Conservation (phyloP, 2,888 invertebrate species). For the Lasioglossum zephyrum region DNA sequence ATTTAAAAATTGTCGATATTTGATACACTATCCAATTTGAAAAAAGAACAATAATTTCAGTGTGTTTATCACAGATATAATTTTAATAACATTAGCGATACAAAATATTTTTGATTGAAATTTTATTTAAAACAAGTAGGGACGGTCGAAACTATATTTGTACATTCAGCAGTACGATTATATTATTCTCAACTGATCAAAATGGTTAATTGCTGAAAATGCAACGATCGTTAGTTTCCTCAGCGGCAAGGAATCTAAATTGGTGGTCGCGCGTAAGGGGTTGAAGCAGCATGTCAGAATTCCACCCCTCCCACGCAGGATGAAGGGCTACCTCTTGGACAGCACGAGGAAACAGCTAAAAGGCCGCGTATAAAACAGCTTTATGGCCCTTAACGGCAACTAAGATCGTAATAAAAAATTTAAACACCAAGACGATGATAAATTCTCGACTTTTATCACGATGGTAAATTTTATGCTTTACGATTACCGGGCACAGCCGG, state of each 20-base stretch:
- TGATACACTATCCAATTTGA: too few species aligned
- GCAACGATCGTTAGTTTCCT: background rate
- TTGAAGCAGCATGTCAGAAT: conserved; percentile 33
- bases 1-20: too few species aligned
- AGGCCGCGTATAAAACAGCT: conserved; percentile 58
- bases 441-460: conserved; percentile 61
- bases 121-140: too few species aligned
- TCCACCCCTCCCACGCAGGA: conserved; percentile 35
- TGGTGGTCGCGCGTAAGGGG: conserved; percentile 29
- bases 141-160: too few species aligned
- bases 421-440: conserved; percentile 60
- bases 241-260: conserved; percentile 23
- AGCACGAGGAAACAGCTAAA: conserved; percentile 40
- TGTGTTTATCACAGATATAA: too few species aligned
- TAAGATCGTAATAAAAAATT: conserved; percentile 62
- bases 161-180: too few species aligned
- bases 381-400: conserved; percentile 60
- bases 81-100: too few species aligned
- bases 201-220: background rate
- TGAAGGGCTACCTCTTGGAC: conserved; percentile 20
- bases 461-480: conserved; percentile 58
- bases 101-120: too few species aligned
- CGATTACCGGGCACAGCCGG: conserved; percentile 26
- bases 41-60: too few species aligned
- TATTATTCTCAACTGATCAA: too few species aligned